Base-by-base conservation (phyloP, 2,888 invertebrate genomes). In the Antheraea yamamai region DNA sequence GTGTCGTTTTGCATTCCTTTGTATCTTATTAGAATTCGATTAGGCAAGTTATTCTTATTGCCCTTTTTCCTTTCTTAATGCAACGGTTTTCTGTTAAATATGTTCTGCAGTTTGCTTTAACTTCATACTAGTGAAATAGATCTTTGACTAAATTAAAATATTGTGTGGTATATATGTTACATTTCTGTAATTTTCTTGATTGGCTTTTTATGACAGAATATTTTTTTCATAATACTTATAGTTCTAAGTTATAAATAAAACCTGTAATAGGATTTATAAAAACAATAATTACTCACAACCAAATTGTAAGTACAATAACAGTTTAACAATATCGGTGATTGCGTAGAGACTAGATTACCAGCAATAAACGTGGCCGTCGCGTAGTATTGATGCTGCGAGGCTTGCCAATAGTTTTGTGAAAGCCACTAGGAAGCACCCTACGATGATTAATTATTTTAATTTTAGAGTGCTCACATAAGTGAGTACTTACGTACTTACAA, bases 1-100 rank as follows among this genome's bases (percentile, higher is more conserved):
- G 75, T 74, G 78, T 77, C 78, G 78, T 78, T 79, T 78, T 79
- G 78, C 76, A 78, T 74, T 51, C 71, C 70, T 30, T 71, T 74
- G 72, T 72, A 26, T 64, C 51, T 16, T 61, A 72, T 26, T 55
- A 73, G 70, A 70, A 70, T 70, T 70, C 70, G 39, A 70, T 70
- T 70, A 70, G 18, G n/a, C 70, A 10, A 70, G 70, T n/a, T 39
- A n/a, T n/a, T 39, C n/a, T 39, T 72, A 39, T 72, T 23, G 47
- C n/a, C 47, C 72, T 73, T 47, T 73, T 73, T 64, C n/a, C 23
- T n/a, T 20, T 61, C 30, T 66, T 30, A 30, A 66, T 3, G 16
- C 26, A 66, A 66, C 16, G 16, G 64, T 30, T 30, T 16, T 66
- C 30, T 66, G 4, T 30, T 30, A 30, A 6, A 30, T 18, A 30